A percentile compares a stretch with the other conserved stretches of the same genome.
phyloP scores from a whole-genome alignment of 2,113 vertebrate genomes.

The Larimichthys polyactis region DNA sequence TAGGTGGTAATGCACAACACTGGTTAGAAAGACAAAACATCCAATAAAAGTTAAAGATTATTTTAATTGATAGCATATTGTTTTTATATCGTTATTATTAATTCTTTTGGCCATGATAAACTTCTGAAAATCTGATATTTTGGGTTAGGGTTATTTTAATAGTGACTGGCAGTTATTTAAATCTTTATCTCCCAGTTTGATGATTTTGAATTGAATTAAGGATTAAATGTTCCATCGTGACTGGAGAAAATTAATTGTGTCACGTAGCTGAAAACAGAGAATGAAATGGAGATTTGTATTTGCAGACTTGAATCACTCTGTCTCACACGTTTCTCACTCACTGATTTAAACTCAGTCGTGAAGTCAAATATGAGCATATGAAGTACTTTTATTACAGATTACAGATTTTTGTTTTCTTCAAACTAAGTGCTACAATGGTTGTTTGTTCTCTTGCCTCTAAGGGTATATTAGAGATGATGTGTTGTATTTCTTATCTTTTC shows the following conservation, averaged over 20 bases:
- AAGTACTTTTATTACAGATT: not conserved
- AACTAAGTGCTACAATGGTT: not conserved
- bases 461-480: not conserved
- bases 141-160: too few relatives aligned
- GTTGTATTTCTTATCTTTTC: too few relatives aligned
- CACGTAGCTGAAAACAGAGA: not conserved
- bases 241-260: not conserved
- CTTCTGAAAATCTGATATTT: too few relatives aligned
- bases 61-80: too few relatives aligned
- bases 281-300: not conserved
- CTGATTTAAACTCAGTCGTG: not conserved
- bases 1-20: too few relatives aligned
- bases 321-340: not conserved
- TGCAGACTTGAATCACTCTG: not conserved
- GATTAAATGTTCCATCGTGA: not conserved
- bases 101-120: too few relatives aligned
- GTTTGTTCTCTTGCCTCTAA: not conserved
- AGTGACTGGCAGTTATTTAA: too few relatives aligned
- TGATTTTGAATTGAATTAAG: not conserved
- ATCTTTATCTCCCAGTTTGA: not conserved
- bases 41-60: too few relatives aligned
- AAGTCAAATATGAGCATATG: not conserved
- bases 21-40: too few relatives aligned
- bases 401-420: not conserved
- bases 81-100: too few relatives aligned